Evolutionary conservation across 2,797 vertebrate species (phyloP), one percentile per base, ranked within the genome.

Genomic region (Melanotaenia parkinsoni): DNA sequence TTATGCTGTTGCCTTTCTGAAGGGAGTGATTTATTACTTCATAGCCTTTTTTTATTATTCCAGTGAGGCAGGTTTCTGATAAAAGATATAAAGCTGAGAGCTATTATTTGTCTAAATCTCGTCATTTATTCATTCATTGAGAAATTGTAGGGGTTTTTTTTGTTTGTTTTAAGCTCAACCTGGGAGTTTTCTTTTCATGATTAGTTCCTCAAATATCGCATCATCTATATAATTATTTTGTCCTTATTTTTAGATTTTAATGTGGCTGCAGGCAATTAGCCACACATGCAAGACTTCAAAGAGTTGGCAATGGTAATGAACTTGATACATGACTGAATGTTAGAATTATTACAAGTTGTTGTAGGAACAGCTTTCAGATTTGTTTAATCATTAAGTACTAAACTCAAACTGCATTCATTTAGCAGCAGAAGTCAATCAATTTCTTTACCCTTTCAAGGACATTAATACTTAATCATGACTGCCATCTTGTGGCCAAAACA

Each of bases 401-500:
- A 40, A 62, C 68, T 70, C 53, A 68, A 38, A 63, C 58, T 47
- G 33, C 45, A 38, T 75, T 69, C 80, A 58, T 74, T 74, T 32
- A 12, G 14, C 40, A 61, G 45, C 26, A 47, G 35, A 47, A 40
- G 43, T 71, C 45, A 60, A 54, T 76, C 38, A 61, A 22, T 69
- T 62, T 64, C 67, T 53, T 76, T 72, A 28, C 54, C 14, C 45
- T 78, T 80, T 70, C 33, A 63, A 67, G 16, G 16, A 72, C 56
- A 58, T 26, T 58, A 71, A 64, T 22, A 53, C 81, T 87, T 72
- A 87, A 81, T 79, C 83, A 57, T 81, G 26, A 77, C 81, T 90
- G 92, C 92, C 95, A 93, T 88, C 94, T 94, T 93, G 91, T 93
- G 95, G 92, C 30, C 13, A 9, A 56, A 71, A 18, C 5, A 38